A percentile compares a stretch with the other conserved stretches of the same genome.
Conservation (phyloP, 1,140 invertebrate species). For the Ceratina calcarata region DNA sequence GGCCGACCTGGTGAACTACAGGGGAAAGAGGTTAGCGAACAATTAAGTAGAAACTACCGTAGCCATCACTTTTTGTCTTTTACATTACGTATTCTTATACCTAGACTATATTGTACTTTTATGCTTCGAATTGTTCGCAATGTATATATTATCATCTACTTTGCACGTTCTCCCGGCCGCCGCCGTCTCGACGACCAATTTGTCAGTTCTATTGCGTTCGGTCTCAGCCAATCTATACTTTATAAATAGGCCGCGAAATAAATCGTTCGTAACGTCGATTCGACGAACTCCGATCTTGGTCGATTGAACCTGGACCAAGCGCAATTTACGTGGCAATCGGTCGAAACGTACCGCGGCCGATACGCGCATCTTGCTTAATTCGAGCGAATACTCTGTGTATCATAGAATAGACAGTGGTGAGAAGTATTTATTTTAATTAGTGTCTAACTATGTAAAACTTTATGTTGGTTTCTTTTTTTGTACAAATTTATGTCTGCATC, state of each 20-base stretch:
- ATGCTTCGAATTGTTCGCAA: not conserved
- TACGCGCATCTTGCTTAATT: slow-evolving; percentile 56
- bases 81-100: not conserved
- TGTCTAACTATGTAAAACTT: not conserved
- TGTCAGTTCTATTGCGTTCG: too few species aligned
- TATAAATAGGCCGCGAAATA: too few species aligned
- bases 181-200: too few species aligned
- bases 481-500: slow-evolving; percentile 8
- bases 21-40: slow-evolving; percentile 80
- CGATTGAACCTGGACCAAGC: not conserved
- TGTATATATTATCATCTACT: not conserved
- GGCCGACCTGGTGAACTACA: slow-evolving; percentile 80
- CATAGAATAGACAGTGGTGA: slow-evolving; percentile 56
- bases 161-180: too few species aligned
- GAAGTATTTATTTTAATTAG: slow-evolving; percentile 20
- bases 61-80: slow-evolving; percentile 31
- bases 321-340: not conserved
- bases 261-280: too few species aligned
- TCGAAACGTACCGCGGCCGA: slow-evolving; percentile 7
- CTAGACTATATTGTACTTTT: not conserved
- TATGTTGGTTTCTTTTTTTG: slow-evolving; percentile 23
- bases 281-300: too few species aligned
- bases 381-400: slow-evolving; percentile 60
- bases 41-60: too few species aligned
- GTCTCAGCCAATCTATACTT: too few species aligned